Conservation (phyloP, 1,140 invertebrate species). For the Scaptomyza hsui region DNA sequence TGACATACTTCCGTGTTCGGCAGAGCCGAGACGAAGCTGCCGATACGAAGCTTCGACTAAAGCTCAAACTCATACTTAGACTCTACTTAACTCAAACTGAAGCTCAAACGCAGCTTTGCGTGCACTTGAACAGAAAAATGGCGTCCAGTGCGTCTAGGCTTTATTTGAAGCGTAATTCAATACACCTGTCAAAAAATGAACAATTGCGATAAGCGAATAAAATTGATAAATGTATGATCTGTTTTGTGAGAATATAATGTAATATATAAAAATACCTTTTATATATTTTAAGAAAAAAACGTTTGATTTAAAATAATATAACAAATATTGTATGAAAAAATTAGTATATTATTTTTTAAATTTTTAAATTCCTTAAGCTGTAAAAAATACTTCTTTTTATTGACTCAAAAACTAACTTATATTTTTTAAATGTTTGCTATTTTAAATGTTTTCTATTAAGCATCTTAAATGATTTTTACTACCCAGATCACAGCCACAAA, state of each 20-base stretch:
- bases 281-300: too few relatives aligned
- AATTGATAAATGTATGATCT: neutral
- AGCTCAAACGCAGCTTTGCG: slow-evolving; percentile 32
- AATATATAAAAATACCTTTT: too few relatives aligned
- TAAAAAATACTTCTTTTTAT: too few relatives aligned
- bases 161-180: slow-evolving; percentile 7
- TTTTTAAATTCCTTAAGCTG: too few relatives aligned
- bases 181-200: slow-evolving; percentile 2
- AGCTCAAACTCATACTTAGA: slow-evolving; percentile 11
- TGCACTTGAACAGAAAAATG: slow-evolving; percentile 31
- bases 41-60: slow-evolving; percentile 16
- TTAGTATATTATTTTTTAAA: too few relatives aligned
- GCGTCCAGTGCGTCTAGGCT: slow-evolving; percentile 9
- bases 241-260: neutral
- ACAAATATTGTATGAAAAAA: too few relatives aligned
- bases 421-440: too few relatives aligned
- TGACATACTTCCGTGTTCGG: slow-evolving; percentile 84
- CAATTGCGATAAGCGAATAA: neutral
- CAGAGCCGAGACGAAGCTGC: slow-evolving; percentile 49
- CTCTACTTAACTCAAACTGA: slow-evolving; percentile 15
- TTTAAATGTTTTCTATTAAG: too few relatives aligned
- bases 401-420: too few relatives aligned
- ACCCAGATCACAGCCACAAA: too few relatives aligned
- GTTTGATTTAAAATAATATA: too few relatives aligned
- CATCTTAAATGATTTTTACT: too few relatives aligned